Conservation (phyloP, 92 coral and sea anemone species). For the Actinernus sp. region DNA sequence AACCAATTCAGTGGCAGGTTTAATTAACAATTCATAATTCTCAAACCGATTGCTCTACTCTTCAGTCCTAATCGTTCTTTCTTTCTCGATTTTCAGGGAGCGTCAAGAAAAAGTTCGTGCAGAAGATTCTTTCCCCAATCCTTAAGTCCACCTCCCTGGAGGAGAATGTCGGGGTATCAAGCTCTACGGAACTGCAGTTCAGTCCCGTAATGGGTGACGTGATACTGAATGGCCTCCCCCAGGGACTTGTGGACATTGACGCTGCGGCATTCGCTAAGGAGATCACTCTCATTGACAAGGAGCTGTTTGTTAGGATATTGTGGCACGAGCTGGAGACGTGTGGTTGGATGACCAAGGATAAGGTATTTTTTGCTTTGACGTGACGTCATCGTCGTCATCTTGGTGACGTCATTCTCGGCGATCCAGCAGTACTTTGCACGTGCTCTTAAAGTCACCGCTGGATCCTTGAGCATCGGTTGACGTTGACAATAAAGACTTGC, state of each 20-base stretch:
- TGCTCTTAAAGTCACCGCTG: too few species aligned
- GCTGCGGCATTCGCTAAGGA: conserved; percentile 88
- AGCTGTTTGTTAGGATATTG: conserved; percentile 87
- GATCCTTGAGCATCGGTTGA: too few species aligned
- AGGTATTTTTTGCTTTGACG: conserved; percentile 53
- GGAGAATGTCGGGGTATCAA: conserved; percentile 59
- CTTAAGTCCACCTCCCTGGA: conserved; percentile 86
- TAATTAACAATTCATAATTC: too few species aligned
- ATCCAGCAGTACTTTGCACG: too few species aligned
- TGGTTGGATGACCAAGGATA: conserved; percentile 99
- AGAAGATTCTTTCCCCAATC: conserved; percentile 93
- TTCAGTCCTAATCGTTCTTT: too few species aligned
- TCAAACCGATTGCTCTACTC: too few species aligned
- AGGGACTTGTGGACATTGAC: conserved; percentile 88
- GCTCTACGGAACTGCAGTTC: conserved; percentile 76
- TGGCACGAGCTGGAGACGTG: conserved; percentile 97
- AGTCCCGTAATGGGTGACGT: conserved; percentile 46
- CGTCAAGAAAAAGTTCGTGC: conserved; percentile 83
- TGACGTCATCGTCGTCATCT: too few species aligned
- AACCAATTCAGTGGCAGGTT: too few species aligned
- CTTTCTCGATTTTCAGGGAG: conserved; percentile 93
- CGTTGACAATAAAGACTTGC: too few species aligned
- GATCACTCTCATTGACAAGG: conserved; percentile 94
- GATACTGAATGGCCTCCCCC: conserved; percentile 61
- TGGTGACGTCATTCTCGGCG: too few species aligned